These are phyloP conservation scores for Zaprionus nigranus DNA, from an alignment of 1,140 invertebrate species.

Conservation along the genomic window DNA sequence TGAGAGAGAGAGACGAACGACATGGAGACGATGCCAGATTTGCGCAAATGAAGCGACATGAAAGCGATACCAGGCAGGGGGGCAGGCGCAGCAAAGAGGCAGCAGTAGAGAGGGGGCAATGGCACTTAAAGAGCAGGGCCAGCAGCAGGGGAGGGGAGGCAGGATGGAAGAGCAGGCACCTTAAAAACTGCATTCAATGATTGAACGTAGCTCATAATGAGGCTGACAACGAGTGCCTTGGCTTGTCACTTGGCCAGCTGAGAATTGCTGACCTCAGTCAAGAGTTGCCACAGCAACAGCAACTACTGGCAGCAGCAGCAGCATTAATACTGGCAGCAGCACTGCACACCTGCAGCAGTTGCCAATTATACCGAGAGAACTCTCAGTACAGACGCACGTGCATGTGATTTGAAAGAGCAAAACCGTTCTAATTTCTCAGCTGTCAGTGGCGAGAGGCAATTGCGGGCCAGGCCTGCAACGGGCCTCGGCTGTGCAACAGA, in stretches of 20 bases:
- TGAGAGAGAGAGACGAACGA: no score
- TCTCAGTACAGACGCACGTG: conserved; percentile 55
- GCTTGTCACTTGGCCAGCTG: conserved; percentile 36
- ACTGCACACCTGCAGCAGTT: conserved; percentile 36
- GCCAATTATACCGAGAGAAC: conserved; percentile 40
- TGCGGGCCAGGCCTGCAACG: conserved; percentile 25
- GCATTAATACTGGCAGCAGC: conserved; percentile 28
- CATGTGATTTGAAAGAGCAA: conserved; percentile 77
- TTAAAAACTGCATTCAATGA: conserved; percentile 52
- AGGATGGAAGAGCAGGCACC: neutral
- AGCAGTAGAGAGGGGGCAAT: neutral
- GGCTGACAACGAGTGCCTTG: conserved; percentile 13
- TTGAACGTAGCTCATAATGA: conserved; percentile 34
- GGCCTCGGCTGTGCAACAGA: conserved; percentile 29
- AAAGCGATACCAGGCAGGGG: conserved; percentile 4
- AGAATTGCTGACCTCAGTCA: conserved; percentile 51
- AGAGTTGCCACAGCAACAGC: conserved; percentile 15
- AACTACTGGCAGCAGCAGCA: conserved; percentile 9
- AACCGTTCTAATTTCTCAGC: conserved; percentile 83
- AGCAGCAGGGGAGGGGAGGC: no score
- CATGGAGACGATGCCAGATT: conserved; percentile 53
- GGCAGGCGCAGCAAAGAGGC: conserved; percentile 1
- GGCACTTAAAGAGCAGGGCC: neutral
- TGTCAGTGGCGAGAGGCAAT: conserved; percentile 71
- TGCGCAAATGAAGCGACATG: conserved; percentile 51